These are phyloP conservation scores for Liodrosophila aerea DNA, from an alignment of 2,888 invertebrate genomes.

Conservation along the genomic window DNA sequence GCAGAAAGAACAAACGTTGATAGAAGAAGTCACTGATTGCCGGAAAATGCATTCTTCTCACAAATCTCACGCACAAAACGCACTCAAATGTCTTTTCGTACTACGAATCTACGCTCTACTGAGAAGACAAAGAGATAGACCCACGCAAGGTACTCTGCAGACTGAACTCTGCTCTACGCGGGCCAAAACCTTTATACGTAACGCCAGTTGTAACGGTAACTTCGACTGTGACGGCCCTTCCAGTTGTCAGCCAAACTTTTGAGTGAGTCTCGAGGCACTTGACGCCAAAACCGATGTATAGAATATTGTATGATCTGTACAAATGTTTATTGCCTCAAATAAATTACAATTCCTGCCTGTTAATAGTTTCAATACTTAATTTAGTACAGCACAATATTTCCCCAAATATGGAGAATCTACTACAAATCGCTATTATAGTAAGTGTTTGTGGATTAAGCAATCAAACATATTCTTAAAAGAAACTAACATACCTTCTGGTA, in stretches of 20 bases:
- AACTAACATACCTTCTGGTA: background rate
- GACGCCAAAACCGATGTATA: too few relatives aligned
- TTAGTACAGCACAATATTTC: too few relatives aligned
- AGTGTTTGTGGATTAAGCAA: too few relatives aligned
- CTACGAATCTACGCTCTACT: conserved; percentile 15
- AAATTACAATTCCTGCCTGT: too few relatives aligned
- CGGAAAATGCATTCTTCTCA: conserved; percentile 66
- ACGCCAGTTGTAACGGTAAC: conserved; percentile 7
- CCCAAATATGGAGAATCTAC: too few relatives aligned
- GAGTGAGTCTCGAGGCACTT: too few relatives aligned
- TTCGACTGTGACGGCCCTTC: conserved; percentile 32
- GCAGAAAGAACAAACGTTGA: conserved; percentile 59
- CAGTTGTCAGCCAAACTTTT: too few relatives aligned
- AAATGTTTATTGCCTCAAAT: too few relatives aligned
- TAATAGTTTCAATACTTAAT: too few relatives aligned
- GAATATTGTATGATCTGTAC: too few relatives aligned
- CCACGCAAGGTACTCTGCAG: conserved; percentile 44
- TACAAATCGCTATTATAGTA: too few relatives aligned
- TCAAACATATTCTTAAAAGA: too few relatives aligned
- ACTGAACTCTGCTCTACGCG: conserved; percentile 50
- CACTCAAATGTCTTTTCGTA: conserved; percentile 7
- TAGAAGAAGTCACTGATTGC: conserved; percentile 63
- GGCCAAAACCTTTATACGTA: conserved; percentile 56
- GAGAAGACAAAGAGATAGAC: conserved; percentile 27
- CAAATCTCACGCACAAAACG: conserved; percentile 9